Percentiles rank a stretch among this genome's conserved stretches.
phyloP scores from a whole-genome alignment of 35 echinoderm and acorn worm genomes.

The Apostichopus japonicus region DNA sequence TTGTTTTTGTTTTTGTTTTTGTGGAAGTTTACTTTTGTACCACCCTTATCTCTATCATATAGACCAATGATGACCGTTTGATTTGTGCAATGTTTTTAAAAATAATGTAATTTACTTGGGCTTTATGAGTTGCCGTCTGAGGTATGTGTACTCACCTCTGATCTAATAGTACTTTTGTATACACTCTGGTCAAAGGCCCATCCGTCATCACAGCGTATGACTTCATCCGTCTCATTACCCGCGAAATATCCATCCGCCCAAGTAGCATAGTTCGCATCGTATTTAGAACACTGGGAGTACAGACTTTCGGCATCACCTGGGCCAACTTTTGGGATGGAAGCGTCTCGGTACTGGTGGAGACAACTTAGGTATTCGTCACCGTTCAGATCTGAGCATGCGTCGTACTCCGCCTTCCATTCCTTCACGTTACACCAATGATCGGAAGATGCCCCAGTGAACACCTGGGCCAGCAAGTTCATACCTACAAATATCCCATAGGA shows the following conservation, averaged over 20 bases:
- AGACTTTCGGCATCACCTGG: neutral
- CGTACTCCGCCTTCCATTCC: neutral
- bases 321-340: neutral
- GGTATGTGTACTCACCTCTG: conserved; percentile 44
- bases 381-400: neutral
- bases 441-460: conserved; percentile 67
- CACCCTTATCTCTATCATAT: too few relatives aligned
- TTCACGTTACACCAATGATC: conserved; percentile 86
- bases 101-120: too few relatives aligned
- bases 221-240: conserved; percentile 9
- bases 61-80: too few relatives aligned
- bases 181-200: conserved; percentile 58
- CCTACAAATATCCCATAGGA: conserved; percentile 52
- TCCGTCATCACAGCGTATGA: conserved; percentile 40
- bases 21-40: too few relatives aligned
- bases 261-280: neutral
- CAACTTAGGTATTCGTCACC: conserved; percentile 21
- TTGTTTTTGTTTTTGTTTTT: too few relatives aligned
- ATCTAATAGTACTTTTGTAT: conserved; percentile 27
- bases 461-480: conserved; percentile 79
- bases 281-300: conserved; percentile 32
- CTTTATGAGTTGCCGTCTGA: too few relatives aligned
- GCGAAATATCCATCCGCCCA: conserved; percentile 12
- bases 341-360: conserved; percentile 11
- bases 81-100: too few relatives aligned